phyloP scores from a whole-genome alignment of 2,888 invertebrate species.

The Hirtodrosophila trivittata region DNA sequence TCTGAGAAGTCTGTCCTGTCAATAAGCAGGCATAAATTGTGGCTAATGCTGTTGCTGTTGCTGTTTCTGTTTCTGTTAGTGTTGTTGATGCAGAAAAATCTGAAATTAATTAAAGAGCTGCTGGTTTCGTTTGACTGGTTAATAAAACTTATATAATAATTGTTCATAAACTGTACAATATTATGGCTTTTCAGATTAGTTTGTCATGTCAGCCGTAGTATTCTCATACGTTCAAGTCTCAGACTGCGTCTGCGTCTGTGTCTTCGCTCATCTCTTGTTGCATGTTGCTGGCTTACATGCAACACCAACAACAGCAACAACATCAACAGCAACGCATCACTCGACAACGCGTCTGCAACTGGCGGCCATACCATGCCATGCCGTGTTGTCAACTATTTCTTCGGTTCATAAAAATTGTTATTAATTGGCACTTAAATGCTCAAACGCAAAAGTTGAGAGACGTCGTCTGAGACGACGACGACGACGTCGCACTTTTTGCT shows the following conservation, averaged over 20 bases:
- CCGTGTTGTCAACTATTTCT: constrained; percentile 84
- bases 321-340: constrained; percentile 45
- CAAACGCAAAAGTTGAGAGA: constrained; percentile 82
- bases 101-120: constrained; percentile 80
- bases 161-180: constrained; percentile 82
- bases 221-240: too few relatives aligned
- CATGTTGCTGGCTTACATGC: constrained; percentile 30
- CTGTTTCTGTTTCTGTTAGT: constrained; percentile 15
- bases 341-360: constrained; percentile 39
- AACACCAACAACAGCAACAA: constrained; percentile 31
- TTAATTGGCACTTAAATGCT: constrained; percentile 84
- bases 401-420: constrained; percentile 84
- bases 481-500: constrained; percentile 48
- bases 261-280: constrained; percentile 36
- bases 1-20: constrained; percentile 45
- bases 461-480: constrained; percentile 51
- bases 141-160: constrained; percentile 83
- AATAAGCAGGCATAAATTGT: constrained; percentile 75
- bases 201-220: constrained; percentile 53
- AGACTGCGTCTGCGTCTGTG: constrained; percentile 13
- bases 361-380: constrained; percentile 59
- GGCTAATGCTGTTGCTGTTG: constrained; percentile 58
- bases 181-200: constrained; percentile 82
- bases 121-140: constrained; percentile 51
- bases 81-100: constrained; percentile 68